phyloP scores from a whole-genome alignment of 2,797 vertebrate genomes.

The Sandelia bainsii region DNA sequence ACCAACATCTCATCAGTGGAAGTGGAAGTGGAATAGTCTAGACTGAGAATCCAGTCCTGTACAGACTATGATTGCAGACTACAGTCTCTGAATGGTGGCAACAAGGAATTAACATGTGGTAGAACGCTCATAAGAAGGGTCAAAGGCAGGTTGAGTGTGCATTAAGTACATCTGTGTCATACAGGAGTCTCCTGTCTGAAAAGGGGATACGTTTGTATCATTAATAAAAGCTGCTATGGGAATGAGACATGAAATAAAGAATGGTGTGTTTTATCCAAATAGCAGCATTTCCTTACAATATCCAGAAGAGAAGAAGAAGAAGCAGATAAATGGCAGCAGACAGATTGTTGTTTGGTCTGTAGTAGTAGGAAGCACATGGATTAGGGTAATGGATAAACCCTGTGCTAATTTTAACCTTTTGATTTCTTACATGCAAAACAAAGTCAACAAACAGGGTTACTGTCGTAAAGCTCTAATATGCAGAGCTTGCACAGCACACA shows the following conservation, averaged over 20 bases:
- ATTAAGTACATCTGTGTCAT: constrained; percentile 41
- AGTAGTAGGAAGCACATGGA: constrained; percentile 62
- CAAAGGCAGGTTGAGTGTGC: constrained; percentile 22
- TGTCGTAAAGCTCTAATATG: constrained; percentile 2
- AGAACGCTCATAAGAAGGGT: constrained; percentile 25
- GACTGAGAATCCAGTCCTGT: background rate
- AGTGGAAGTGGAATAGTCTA: constrained; percentile 6
- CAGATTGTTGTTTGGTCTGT: constrained; percentile 28
- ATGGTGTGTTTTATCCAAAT: background rate
- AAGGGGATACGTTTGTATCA: background rate
- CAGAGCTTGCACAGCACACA: background rate
- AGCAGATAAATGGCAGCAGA: background rate
- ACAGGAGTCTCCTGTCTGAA: constrained; percentile 16
- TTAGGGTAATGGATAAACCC: constrained; percentile 71
- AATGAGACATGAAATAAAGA: background rate
- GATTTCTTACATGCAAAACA: constrained; percentile 49
- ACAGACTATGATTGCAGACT: background rate
- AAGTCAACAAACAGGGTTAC: constrained; percentile 42
- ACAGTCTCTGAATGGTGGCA: constrained; percentile 13
- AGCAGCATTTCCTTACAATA: background rate
- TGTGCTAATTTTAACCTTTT: constrained; percentile 75
- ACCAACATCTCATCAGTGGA: constrained; percentile 9
- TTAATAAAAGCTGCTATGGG: background rate
- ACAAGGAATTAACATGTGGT: constrained; percentile 28
- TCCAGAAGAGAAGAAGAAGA: background rate